Evolutionary conservation across 2,888 invertebrate genomes (phyloP), one percentile per base, ranked within the genome.

Genomic region (Stomorhina lunata): DNA sequence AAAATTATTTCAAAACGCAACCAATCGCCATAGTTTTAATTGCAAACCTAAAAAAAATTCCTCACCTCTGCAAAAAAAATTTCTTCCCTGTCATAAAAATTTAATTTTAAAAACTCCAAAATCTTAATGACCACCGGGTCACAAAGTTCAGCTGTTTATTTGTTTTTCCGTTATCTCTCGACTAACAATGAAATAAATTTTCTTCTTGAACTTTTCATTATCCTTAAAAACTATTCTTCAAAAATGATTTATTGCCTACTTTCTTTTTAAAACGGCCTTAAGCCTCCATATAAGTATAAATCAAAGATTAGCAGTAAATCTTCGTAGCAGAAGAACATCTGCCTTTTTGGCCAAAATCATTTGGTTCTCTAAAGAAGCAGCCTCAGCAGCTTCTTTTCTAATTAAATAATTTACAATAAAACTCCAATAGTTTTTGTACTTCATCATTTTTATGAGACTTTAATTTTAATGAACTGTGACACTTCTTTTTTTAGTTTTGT

Each of bases 391-490:
- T 68, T 80, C 37, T 32, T 50, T 66, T 29, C 53, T 78, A 82
- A 79, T 82, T 82, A 71, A 82, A 82, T 65, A 73, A 82, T 82
- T 82, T 66, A 82, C 79, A 69, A 82, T 71, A 76, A 76, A 78
- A 75, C 32, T 71, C 61, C 53, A 82, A 82, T 82, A 75, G 71
- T 79, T n/a, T n/a, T n/a, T n/a, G n/a, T 71, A 79, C 79, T 82
- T 82, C 59, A 82, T 76, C 79, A 82, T 82, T 75, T 82, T 82
- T 79, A 82, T 79, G 82, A 79, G 71, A 53, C 79, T 82, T 82
- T 82, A 82, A 82, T 82, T 82, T 82, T 82, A 82, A 82, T 82
- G 82, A 82, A 82, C 82, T 82, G 79, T 82, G 82, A 82, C 82
- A 82, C 12, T 48, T 4, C 29, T 20, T 55, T 53, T 40, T 25